Evolutionary conservation across 2,113 vertebrate genomes (phyloP), one percentile per base, ranked within the genome.

Genomic region (Xenopus tropicalis): DNA sequence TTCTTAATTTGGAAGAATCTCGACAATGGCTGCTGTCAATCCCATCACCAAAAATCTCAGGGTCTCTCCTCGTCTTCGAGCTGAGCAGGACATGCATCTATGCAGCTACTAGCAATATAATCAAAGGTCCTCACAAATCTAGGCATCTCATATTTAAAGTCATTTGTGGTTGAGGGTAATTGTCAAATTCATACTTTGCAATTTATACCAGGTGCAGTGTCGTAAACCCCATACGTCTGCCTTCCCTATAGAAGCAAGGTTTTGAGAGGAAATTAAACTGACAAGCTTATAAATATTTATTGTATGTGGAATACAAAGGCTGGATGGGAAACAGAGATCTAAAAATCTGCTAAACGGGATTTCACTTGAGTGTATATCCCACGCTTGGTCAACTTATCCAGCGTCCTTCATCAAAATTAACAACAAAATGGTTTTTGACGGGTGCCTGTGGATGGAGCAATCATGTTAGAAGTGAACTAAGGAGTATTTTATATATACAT

Each of bases 1-100:
- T 96, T 89, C 69, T 88, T 89, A 83, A 84, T 87, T 74, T 80
- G 83, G 83, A 84, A 74, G 87, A 88, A 82, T 84, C 80, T 17
- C 83, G 76, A 58, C 72, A 76, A 76, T 76, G 44, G 69, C 44
- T 76, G 66, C 66, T 63, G 66, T 69, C 66, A 76, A 69, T n/a
- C 69, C 66, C 73, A 63, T 54, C 48, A 17, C 37, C 23, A 24
- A 69, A 23, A 37, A 29, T 19, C 65, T 51, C 44, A 37, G 56
- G 72, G 65, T 48, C 48, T 68, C 25, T 14, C 17, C 25, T 19
- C 13, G 43, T 13, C 21, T n/a, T 57, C 21, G 12, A 37, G 46
- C 42, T 23, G 42, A 66, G 24, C 1, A 13, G 54, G 58, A 13
- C 65, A 12, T 68, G 72, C 3, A 51, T 75, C 25, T 23, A 44